Evolutionary conservation across 2,797 vertebrate species (phyloP), one percentile per base, ranked within the genome.

Genomic region (Pseudochromis fuscus): DNA sequence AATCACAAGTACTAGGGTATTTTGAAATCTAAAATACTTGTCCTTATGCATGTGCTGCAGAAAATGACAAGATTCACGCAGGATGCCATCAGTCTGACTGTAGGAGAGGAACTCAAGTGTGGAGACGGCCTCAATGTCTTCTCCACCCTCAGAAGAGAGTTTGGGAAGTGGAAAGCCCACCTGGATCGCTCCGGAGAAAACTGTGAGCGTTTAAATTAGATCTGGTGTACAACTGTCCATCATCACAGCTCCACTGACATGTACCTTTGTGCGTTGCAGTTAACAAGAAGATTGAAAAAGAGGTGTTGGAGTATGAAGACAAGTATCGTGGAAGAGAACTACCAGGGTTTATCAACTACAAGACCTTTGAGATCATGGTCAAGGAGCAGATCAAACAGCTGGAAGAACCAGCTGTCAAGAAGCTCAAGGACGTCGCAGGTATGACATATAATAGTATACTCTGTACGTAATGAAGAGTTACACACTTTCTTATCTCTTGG

Each of bases 331-430:
- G 96, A 3, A 87, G 94, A 82, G 96, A 96, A 68, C 92, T 97
- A 31, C 95, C 95, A 0, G 95, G 95, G 0, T 97, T 98, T 80
- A 91, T 91, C 85, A 97, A 92, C 80, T 96, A 95, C 82, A 96
- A 81, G 71, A 95, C 91, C 0, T 96, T 97, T 75, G 96, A 97
- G 83, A 73, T 66, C 4, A 93, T 97, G 15, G 56, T 96, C 31
- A 95, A 88, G 77, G 81, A 94, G 0, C 94, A 96, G 66, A 87
- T 97, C 65, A 71, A 48, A 30, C 19, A 51, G 1, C 82, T 97
- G 77, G 96, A 97, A 48, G 90, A 94, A 21, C 96, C 96, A 0
- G 95, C 96, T 0, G 0, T 96, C 4, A 74, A 13, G 3, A 93
- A 87, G 44, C 84, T 96, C 15, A 93, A 93, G 53, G 87, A 35